Evolutionary conservation across 2,888 invertebrate genomes (phyloP), one percentile per base, ranked within the genome.

Genomic region (Timema cristinae): DNA sequence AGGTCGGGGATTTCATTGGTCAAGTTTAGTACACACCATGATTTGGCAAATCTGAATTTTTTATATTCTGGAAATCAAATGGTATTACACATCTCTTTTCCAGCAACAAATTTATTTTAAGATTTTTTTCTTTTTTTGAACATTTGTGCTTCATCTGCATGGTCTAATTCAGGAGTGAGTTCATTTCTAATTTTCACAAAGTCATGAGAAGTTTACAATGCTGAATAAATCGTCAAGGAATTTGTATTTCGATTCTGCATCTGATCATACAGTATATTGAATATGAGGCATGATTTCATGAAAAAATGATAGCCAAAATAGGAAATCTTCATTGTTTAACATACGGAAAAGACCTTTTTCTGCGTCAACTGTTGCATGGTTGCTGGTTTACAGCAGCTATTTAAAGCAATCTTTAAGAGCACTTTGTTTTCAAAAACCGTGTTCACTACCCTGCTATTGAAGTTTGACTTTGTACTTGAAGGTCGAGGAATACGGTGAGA

Each of bases 191-290:
- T 32, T 32, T 32, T 32, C 4, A 59, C n/a, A 59, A 11, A 15
- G 15, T 9, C 8, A 11, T 59, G 15, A n/a, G 32, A 59, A 59
- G 8, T 59, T 13, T n/a, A 9, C 59, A 13, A 13, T 59, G 13
- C n/a, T 59, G 59, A n/a, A 59, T 59, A 32, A 59, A 52, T n/a
- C 10, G 59, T 59, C 15, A 13, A 59, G 32, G 59, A 5, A 13
- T 59, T 59, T 16, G 59, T 0, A 59, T 59, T 59, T n/a, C 8
- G 15, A 59, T 8, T 59, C 59, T 59, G 59, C 59, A 59, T 59
- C 32, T 59, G 10, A 9, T 59, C 59, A 59, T 11, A 59, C 59
- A 59, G 59, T 59, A 59, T n/a, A 13, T 59, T n/a, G 32, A 59
- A 59, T n/a, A 13, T 59, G 15, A 11, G 59, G 59, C n/a, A 32